Evolutionary conservation across 1,140 invertebrate species (phyloP), one percentile per base, ranked within the genome.

Genomic region (Phocides pigmalion): DNA sequence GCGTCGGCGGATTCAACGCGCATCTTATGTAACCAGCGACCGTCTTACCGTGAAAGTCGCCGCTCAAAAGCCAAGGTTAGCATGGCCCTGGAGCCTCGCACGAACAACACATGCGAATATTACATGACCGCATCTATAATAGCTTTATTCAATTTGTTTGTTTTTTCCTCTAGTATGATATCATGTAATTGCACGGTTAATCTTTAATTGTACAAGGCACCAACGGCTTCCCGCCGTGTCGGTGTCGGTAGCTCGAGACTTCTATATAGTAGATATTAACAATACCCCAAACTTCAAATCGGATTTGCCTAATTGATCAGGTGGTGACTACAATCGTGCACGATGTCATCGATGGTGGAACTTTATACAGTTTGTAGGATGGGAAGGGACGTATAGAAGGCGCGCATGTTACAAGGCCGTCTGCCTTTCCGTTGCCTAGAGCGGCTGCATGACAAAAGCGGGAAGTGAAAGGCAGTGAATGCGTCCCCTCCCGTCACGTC

Each of bases 391-490:
- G 77, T 71, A 72, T 74, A 79, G 73, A 76, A 81, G 74, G 82
- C 76, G 76, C 72, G 74, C 80, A 74, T 76, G 76, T 58, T 76
- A 84, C 89, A 89, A 89, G 87, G 87, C 81, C 85, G 82, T 77
- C 81, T 80, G 85, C 87, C 84, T 84, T 87, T 81, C 81, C 79
- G 82, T 82, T 75, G 81, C 77, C 77, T 84, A 84, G 72, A 82
- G 77, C 76, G 82, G 75, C 69, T 71, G 64, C 74, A 75, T 74
- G 79, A 87, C 84, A 89, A 89, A 89, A 91, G 82, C 86, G 84
- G 89, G 89, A 91, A 91, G 87, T 91, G 89, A 91, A 91, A 91
- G 87, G 89, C 80, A 84, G 84, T 85, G 86, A 89, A 89, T 85
- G 86, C 82, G 83, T 83, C 81, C 84, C 82, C 79, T 77, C 72